Evolutionary conservation across 2,797 vertebrate species (phyloP).

Genomic region (Microctenopoma stevenorrisi): DNA sequence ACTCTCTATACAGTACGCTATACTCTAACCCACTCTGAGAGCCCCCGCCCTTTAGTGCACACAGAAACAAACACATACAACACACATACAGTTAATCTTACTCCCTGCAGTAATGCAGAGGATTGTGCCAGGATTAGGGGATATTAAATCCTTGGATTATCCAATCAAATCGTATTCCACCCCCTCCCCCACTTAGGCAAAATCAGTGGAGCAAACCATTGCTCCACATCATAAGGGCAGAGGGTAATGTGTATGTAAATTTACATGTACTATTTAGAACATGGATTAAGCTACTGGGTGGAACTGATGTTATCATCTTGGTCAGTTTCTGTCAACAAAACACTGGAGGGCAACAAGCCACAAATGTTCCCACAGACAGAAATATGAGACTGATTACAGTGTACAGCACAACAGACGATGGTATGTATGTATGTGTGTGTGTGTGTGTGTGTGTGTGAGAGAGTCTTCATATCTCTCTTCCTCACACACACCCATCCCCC

Average conservation of each 20-base stretch:
- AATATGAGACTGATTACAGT: constrained; percentile 48
- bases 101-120: constrained; percentile 82
- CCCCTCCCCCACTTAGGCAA: constrained; percentile 70
- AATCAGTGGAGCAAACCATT: constrained; percentile 79
- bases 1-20: constrained; percentile 23
- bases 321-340: constrained; percentile 34
- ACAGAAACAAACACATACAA: constrained; percentile 70
- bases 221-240: constrained; percentile 51
- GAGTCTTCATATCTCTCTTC: constrained; percentile 29
- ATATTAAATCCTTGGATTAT: constrained; percentile 92
- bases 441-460: background rate
- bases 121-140: constrained; percentile 85
- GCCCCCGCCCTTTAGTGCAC: constrained; percentile 44
- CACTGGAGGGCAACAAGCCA: constrained; percentile 17
- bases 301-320: constrained; percentile 49
- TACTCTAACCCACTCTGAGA: constrained; percentile 26
- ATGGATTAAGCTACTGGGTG: constrained; percentile 44
- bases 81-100: constrained; percentile 82
- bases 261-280: constrained; percentile 41
- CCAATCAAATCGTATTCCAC: constrained; percentile 85
- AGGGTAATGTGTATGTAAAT: constrained; percentile 39
- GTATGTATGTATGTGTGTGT: constrained; percentile 5
- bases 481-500: constrained; percentile 33
- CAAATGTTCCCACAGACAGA: constrained; percentile 40
- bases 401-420: constrained; percentile 33